Evolutionary conservation across 2,888 invertebrate genomes (phyloP), one percentile per base, ranked within the genome.

Genomic region (Drosophila borealis): DNA sequence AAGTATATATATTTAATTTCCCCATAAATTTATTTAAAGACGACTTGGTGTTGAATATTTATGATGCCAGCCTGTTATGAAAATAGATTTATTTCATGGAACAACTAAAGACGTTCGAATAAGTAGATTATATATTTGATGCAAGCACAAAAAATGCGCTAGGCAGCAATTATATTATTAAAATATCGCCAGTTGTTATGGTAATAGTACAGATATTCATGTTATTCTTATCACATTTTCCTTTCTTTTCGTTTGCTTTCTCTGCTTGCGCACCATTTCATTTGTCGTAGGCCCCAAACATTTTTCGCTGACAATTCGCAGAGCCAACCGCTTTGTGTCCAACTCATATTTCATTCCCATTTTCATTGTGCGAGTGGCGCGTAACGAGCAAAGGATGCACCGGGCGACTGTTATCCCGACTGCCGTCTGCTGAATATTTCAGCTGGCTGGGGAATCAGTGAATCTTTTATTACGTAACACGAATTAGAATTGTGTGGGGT

Each of bases 401-500:
- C 63, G 59, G 56, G 29, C 29, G 37, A 34, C 56, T 49, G 49
- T 37, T 14, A 25, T 37, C 13, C 37, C 37, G 45, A 64, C 45
- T 67, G 70, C 73, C 73, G 82, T 73, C 86, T 83, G 74, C 70
- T 88, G 61, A 83, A 83, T 88, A 88, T 86, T 88, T 86, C 61
- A 85, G 80, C 45, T 57, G 55, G 53, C 39, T 57, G 57, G 61
- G 34, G 65, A 65, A 60, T 71, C 64, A 63, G 67, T 73, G 76
- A 73, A 67, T 84, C 80, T 81, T 89, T 87, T 81, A 84, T 84
- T 74, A 83, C 68, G 74, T 80, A 78, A 81, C 80, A 84, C 66
- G 70, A 69, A 66, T 84, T 81, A 73, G 75, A 70, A 60, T 56
- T 59, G 19, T 19, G 36, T 21, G 50, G 44, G 44, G 50, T 8